Conservation (phyloP, 2,113 vertebrate species). For the Scolopax mira region DNA sequence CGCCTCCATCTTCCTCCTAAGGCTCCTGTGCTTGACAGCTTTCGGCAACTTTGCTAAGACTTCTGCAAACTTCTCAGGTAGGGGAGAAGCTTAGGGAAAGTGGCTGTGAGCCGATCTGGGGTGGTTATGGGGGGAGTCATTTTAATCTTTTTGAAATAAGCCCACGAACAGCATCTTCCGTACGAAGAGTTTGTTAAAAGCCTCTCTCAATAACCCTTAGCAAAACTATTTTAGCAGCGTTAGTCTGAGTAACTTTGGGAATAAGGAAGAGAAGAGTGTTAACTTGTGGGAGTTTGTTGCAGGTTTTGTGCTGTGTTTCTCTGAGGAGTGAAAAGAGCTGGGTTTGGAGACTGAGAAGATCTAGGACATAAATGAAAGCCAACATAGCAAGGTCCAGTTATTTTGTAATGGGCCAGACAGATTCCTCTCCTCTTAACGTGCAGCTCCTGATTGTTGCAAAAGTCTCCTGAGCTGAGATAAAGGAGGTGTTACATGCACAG, state of each 20-base stretch:
- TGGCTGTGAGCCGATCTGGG: not conserved
- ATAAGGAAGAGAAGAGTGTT: not conserved
- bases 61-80: slow-evolving; percentile 86
- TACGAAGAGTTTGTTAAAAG: not conserved
- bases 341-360: not conserved
- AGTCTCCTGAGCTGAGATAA: not conserved
- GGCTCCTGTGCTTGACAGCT: slow-evolving; percentile 77
- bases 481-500: not conserved
- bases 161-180: fast-evolving
- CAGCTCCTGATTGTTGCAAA: not conserved
- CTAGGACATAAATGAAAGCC: not conserved
- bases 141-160: not conserved
- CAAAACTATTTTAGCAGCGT: not conserved
- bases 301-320: not conserved
- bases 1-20: slow-evolving; percentile 74
- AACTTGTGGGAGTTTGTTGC: not conserved
- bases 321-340: not conserved
- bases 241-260: not conserved
- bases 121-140: not conserved
- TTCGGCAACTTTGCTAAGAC: slow-evolving; percentile 75
- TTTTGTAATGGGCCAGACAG: not conserved
- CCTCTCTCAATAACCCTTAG: not conserved
- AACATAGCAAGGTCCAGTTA: not conserved
- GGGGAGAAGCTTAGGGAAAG: slow-evolving; percentile 2
- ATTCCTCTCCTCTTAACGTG: not conserved